These are phyloP conservation scores for Melanocharis versteri DNA, from an alignment of 2,113 vertebrate genomes.

Conservation along the genomic window DNA sequence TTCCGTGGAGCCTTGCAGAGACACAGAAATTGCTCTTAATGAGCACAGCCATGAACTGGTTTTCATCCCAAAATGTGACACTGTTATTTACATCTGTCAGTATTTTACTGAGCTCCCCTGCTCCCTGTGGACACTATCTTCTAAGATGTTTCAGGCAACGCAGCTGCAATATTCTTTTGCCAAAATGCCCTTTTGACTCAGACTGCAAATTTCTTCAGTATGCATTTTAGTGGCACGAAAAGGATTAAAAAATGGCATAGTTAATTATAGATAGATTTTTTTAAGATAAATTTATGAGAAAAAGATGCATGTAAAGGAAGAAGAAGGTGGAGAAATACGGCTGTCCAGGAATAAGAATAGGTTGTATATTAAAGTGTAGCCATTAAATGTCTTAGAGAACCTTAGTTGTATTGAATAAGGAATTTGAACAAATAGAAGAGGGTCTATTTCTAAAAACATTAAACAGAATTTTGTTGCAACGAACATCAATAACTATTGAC, in stretches of 20 bases:
- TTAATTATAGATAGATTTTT: not conserved
- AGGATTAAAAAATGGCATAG: not conserved
- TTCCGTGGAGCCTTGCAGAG: not conserved
- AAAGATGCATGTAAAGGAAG: not conserved
- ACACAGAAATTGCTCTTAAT: slow-evolving; percentile 33
- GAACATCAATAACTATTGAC: not conserved
- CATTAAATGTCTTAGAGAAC: not conserved
- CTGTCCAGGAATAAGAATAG: not conserved
- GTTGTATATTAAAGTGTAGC: not conserved
- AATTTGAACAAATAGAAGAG: not conserved
- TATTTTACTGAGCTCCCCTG: not conserved
- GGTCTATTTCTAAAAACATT: not conserved
- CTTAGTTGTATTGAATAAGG: not conserved
- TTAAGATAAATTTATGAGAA: not conserved
- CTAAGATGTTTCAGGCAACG: not conserved
- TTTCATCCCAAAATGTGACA: slow-evolving; percentile 40
- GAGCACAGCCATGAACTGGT: slow-evolving; percentile 19
- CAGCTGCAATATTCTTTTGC: slow-evolving; percentile 12
- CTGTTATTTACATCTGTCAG: slow-evolving; percentile 53
- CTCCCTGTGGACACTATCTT: not conserved
- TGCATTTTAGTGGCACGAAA: not conserved
- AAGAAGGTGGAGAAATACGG: not conserved
- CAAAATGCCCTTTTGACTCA: slow-evolving; percentile 7
- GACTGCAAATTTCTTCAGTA: not conserved
- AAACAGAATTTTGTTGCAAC: not conserved